phyloP scores from a whole-genome alignment of 2,797 vertebrate species.

The Diglossa cyanea region DNA sequence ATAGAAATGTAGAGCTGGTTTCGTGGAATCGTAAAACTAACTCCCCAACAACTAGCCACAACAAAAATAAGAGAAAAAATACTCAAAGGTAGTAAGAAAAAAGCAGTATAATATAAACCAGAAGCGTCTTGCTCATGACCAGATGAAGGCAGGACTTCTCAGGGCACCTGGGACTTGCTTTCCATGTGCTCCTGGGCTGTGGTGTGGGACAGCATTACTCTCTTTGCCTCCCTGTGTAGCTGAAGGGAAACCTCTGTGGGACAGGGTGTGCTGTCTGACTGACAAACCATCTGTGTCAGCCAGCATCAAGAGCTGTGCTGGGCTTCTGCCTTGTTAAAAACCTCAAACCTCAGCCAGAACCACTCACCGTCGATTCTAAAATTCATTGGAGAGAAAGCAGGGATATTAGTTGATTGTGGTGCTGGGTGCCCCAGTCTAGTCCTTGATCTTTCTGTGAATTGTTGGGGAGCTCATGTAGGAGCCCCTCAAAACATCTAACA shows the following conservation, averaged over 20 bases:
- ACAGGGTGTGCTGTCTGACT: neutral
- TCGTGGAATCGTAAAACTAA: neutral
- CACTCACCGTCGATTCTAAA: neutral
- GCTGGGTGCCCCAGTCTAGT: neutral
- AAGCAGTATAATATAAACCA: neutral
- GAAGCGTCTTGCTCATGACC: neutral
- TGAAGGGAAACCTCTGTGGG: neutral
- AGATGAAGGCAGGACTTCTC: neutral
- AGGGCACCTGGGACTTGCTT: neutral
- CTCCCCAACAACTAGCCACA: neutral
- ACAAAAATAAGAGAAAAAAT: neutral
- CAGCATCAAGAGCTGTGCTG: neutral
- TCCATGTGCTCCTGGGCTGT: neutral
- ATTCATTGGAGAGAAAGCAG: neutral
- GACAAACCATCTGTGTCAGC: neutral
- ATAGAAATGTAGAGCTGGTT: neutral
- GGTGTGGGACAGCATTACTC: rapidly evolving
- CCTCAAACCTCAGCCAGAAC: neutral
- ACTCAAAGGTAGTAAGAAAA: neutral
- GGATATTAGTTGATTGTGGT: neutral
- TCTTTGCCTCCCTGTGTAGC: rapidly evolving
- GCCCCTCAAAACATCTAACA: neutral
- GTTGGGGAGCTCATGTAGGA: neutral
- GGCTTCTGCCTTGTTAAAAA: neutral
- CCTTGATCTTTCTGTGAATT: neutral